Percentiles rank a stretch among this genome's conserved stretches.
Conservation (phyloP, 2,797 vertebrate species). For the Sebastiscus tertius region DNA sequence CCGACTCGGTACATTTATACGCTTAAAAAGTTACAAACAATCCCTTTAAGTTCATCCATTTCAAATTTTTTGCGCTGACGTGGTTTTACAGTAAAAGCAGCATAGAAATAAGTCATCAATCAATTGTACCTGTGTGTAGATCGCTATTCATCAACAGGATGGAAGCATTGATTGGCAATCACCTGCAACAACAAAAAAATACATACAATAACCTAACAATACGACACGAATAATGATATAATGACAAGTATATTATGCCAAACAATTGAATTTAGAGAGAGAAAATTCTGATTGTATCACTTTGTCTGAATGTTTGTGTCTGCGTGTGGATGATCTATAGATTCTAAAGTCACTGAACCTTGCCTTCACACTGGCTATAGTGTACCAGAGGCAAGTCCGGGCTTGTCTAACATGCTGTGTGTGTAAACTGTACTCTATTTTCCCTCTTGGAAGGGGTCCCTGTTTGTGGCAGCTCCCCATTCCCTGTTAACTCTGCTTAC, state of each 20-base stretch:
- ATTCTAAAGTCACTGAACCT: constrained; percentile 40
- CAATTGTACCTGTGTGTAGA: background rate
- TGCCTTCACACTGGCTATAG: constrained; percentile 52
- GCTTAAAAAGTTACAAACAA: too few species aligned
- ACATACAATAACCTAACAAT: background rate
- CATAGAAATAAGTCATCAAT: background rate
- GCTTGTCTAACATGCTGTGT: constrained; percentile 76
- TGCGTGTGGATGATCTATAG: constrained; percentile 17
- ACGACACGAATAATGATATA: background rate
- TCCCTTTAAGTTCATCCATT: background rate
- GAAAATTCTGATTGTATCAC: background rate
- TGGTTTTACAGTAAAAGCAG: background rate
- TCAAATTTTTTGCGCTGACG: background rate
- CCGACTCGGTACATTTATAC: too few species aligned
- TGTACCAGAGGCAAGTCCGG: constrained; percentile 80
- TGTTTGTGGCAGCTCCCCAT: constrained; percentile 69
- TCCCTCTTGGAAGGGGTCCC: constrained; percentile 76
- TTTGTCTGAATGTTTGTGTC: background rate
- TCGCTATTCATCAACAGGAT: background rate
- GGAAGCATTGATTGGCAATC: background rate
- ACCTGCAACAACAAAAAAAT: background rate
- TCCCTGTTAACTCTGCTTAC: constrained; percentile 56
- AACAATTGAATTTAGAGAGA: background rate
- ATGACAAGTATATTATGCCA: background rate
- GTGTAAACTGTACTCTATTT: constrained; percentile 77